These are phyloP conservation scores for Ectemnius continuus DNA, from an alignment of 2,888 invertebrate species.

Conservation along the genomic window DNA sequence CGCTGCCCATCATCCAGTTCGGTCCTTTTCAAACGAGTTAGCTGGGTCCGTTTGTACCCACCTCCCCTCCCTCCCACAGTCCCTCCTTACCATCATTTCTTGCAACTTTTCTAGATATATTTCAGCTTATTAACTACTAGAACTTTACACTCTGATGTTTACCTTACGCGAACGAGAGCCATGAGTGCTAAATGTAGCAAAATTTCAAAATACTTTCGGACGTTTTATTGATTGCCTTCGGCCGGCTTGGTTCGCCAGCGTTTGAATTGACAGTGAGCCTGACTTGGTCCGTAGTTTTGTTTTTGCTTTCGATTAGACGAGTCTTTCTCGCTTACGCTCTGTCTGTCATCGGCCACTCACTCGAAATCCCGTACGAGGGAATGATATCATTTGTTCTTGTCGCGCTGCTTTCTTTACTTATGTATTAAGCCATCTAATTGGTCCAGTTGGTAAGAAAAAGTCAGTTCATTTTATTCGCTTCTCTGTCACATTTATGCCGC, in stretches of 20 bases:
- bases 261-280: conserved; percentile 21
- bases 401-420: too few species aligned
- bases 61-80: conserved; percentile 39
- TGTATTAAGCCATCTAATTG: too few species aligned
- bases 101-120: conserved; percentile 32
- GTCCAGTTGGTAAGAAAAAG: too few species aligned
- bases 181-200: background rate
- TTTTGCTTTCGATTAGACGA: conserved; percentile 14
- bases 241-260: background rate
- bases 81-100: conserved; percentile 8
- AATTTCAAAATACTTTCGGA: conserved; percentile 1
- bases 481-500: too few species aligned
- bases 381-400: too few species aligned
- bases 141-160: conserved; percentile 16
- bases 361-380: background rate
- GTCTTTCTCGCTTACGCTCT: background rate
- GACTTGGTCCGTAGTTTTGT: conserved; percentile 19
- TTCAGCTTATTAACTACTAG: conserved; percentile 31
- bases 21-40: conserved; percentile 65
- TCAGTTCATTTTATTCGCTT: too few species aligned
- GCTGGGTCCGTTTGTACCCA: conserved; percentile 54
- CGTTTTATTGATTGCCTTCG: conserved; percentile 6
- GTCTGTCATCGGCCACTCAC: conserved; percentile 8
- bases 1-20: conserved; percentile 27
- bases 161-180: background rate